Base-by-base conservation (phyloP, 2,113 vertebrate species). In the Phoxinus phoxinus region DNA sequence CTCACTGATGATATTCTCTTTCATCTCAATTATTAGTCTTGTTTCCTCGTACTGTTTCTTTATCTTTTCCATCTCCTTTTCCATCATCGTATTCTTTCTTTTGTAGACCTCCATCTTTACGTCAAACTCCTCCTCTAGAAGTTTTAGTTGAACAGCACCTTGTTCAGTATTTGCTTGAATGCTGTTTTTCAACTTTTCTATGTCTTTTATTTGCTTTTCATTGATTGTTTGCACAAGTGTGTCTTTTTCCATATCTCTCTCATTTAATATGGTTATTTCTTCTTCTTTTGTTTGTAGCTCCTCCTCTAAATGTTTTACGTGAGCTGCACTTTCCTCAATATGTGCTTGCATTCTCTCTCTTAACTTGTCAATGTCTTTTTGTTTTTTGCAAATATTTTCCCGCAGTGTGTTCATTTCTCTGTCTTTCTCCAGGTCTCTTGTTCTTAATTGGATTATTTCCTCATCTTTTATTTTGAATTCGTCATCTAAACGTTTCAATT, bases 51-150 rank as follows among this genome's bases (percentile, higher is more conserved):
- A 89, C 2, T 84, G 85, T 25, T 61, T 84, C 53, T 92, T 94
- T 89, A 93, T 90, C 81, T 76, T 90, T 0, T 86, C 92, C 86
- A 79, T 92, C 87, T 94, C 93, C 12, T 85, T 89, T 6, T 93
- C 92, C 86, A 92, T 90, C 72, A 80, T 89, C 4, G 1, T 0
- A 2, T 89, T 83, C 59, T 86, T 85, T 85, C 30, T 73, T 73
- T 86, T 88, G 37, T 85, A 59, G 48, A 71, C 83, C 63, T 89
- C 89, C 11, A 61, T 53, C n/a, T 25, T 85, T 17, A 25, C 25
- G 41, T 35, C 53, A 41, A 56, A 48, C 11, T 87, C 87, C 41
- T 90, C 75, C 51, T 86, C 86, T 65, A 74, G n/a, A 46, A 25
- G 72, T 53, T 76, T 76, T 12, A 76, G 15, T 76, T 76, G 44